Base-by-base conservation (phyloP, 2,113 vertebrate genomes). In the Siniperca knerii region DNA sequence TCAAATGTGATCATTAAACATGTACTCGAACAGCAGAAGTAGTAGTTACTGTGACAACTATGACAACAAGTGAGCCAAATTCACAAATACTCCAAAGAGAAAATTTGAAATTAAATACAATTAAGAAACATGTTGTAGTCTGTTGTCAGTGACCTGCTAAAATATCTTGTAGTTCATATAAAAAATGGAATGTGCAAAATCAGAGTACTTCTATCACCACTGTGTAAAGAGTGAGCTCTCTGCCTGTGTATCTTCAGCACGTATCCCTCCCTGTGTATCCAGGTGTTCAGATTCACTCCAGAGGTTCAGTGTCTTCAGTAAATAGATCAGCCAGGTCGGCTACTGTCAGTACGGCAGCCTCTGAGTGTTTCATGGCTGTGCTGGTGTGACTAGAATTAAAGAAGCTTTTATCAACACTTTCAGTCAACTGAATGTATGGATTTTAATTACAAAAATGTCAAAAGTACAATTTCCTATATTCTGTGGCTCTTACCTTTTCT, bases 261-360 rank as follows among this genome's bases (percentile, higher is more conserved):
- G 25, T 50, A 4, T 67, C 9, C 12, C 11, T 62, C 25, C 44
- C 5, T 18, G 46, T 52, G 55, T 4, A 1, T 66, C 25, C 18
- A 37, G 15, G 25, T 64, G 74, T 67, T 29, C 11, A 25, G 13
- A 46, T 86, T 97, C 89, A 97, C 79, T 98, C 97, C 62, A 98
- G 95, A 74, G 95, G 94, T 93, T 98, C 97, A 0, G 94, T 93
- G 85, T 98, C 98, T 73, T 98, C 97, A 37, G 98, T 97, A 67
- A 99, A 99, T 77, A 99, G 97, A 55, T 99, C 98, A 1, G 97
- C 98, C 87, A 99, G 95, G 84, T 98, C 98, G 12, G 97, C 97
- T 54, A 99, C 98, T 0, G 98, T 99, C 94, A 98, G 93, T 13
- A 97, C 97, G 0, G 98, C 97, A 1, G 97, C 98, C 94, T 99